These are phyloP conservation scores for Bombylius discolor DNA, from an alignment of 2,888 invertebrate species.

Conservation along the genomic window DNA sequence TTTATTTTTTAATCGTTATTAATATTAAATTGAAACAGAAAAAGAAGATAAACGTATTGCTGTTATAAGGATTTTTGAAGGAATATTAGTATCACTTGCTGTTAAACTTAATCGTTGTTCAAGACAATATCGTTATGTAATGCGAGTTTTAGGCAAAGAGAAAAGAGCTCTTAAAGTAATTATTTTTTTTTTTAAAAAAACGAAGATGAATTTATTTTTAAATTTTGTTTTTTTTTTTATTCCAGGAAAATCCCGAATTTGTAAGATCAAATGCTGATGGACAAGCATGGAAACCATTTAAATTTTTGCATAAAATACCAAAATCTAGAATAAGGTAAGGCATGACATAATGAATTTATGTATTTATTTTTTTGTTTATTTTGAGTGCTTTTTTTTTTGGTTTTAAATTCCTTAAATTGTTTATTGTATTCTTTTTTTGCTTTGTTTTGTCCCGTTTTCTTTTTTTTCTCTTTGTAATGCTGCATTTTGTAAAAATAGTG, in stretches of 20 bases:
- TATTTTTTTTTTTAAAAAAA: not conserved
- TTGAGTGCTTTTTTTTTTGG: too few relatives aligned
- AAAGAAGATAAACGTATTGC: slow-evolving; percentile 16
- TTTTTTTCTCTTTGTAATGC: too few relatives aligned
- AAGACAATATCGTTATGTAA: slow-evolving; percentile 87
- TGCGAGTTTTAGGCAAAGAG: slow-evolving; percentile 74
- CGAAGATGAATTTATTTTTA: not conserved
- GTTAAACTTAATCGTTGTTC: slow-evolving; percentile 76
- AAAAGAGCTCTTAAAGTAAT: slow-evolving; percentile 74
- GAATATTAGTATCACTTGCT: slow-evolving; percentile 61
- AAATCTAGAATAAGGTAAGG: too few relatives aligned
- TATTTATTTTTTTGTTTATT: too few relatives aligned
- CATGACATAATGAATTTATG: not conserved
- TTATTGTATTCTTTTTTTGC: too few relatives aligned
- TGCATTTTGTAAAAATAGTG: not conserved
- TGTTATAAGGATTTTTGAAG: slow-evolving; percentile 30
- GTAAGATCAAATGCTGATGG: not conserved
- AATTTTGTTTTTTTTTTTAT: not conserved
- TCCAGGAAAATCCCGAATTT: not conserved
- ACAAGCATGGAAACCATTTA: not conserved
- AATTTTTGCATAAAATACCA: not conserved
- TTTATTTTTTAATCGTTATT: not conserved
- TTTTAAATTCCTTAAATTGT: too few relatives aligned
- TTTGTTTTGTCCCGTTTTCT: too few relatives aligned
- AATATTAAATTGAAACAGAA: not conserved